phyloP scores from a whole-genome alignment of 1,140 invertebrate species.

The Papilio glaucus region DNA sequence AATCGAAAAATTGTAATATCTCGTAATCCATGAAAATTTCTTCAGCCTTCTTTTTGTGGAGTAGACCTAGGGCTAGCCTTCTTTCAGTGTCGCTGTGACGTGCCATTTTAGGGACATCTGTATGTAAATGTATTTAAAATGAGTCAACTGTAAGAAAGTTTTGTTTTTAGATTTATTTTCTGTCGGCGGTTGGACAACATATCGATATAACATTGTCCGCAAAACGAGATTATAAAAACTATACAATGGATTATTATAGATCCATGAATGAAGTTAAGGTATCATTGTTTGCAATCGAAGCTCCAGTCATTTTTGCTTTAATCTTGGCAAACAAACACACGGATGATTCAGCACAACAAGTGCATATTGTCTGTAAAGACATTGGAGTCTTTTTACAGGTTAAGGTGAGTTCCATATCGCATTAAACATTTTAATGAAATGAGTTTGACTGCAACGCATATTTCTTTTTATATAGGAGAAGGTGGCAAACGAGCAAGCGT shows the following conservation, averaged over 20 bases:
- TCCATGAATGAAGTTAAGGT: not conserved
- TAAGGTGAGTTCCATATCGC: not conserved
- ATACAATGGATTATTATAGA: constrained; percentile 20
- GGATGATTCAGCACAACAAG: not conserved
- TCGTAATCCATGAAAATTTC: too few relatives aligned
- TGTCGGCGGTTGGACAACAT: not conserved
- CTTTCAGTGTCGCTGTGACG: too few relatives aligned
- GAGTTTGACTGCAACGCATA: too few relatives aligned
- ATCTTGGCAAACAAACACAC: not conserved
- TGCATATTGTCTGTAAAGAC: not conserved
- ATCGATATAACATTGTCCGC: not conserved
- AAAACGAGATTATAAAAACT: constrained; percentile 69
- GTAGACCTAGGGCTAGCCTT: too few relatives aligned
- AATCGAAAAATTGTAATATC: too few relatives aligned
- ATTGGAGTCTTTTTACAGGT: not conserved
- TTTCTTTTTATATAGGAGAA: too few relatives aligned
- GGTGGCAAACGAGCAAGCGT: too few relatives aligned
- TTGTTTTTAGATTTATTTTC: not conserved
- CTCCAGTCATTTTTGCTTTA: not conserved
- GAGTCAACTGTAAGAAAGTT: not conserved
- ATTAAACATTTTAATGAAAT: not conserved
- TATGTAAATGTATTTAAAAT: not conserved
- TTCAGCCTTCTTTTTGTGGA: too few relatives aligned
- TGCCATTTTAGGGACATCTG: too few relatives aligned
- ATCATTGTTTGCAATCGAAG: not conserved